Evolutionary conservation across 2,888 invertebrate genomes (phyloP).

Genomic region (Deilephila porcellus): DNA sequence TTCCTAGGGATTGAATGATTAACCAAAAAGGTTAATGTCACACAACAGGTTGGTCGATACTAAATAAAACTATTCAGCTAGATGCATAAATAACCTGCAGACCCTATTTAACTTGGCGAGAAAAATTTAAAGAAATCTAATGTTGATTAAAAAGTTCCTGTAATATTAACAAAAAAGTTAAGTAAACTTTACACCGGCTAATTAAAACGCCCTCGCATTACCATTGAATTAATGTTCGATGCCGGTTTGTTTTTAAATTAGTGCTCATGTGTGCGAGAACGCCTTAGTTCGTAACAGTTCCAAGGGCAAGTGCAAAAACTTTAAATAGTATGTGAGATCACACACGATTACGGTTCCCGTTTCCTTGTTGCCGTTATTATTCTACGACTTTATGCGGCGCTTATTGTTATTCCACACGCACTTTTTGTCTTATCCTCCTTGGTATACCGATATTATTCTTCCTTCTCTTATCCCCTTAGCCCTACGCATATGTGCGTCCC

Average conservation of each 20-base stretch:
- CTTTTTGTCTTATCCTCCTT: slow-evolving; percentile 57
- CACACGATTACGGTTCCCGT: slow-evolving; percentile 15
- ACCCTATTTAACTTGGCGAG: too few species aligned
- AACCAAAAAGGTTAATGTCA: too few species aligned
- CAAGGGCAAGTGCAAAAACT: background rate
- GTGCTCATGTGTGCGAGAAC: background rate
- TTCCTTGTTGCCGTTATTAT: slow-evolving; percentile 28
- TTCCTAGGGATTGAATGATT: too few species aligned
- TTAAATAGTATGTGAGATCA: slow-evolving; percentile 13
- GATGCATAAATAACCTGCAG: too few species aligned
- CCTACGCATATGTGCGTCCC: slow-evolving; percentile 43
- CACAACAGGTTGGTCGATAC: too few species aligned
- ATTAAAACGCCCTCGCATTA: too few species aligned
- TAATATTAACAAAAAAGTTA: too few species aligned
- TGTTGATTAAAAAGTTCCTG: too few species aligned
- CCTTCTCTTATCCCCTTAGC: slow-evolving; percentile 45
- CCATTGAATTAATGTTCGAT: too few species aligned
- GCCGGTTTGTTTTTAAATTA: background rate
- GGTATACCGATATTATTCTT: slow-evolving; percentile 48
- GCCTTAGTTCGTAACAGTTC: background rate
- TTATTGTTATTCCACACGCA: slow-evolving; percentile 60
- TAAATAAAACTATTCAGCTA: too few species aligned
- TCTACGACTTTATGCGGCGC: slow-evolving; percentile 35
- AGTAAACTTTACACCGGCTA: too few species aligned
- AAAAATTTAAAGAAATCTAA: too few species aligned